A percentile compares a stretch with the other conserved stretches of the same genome.
Conservation (phyloP, 2,888 invertebrate genomes). For the Tachina fera region DNA sequence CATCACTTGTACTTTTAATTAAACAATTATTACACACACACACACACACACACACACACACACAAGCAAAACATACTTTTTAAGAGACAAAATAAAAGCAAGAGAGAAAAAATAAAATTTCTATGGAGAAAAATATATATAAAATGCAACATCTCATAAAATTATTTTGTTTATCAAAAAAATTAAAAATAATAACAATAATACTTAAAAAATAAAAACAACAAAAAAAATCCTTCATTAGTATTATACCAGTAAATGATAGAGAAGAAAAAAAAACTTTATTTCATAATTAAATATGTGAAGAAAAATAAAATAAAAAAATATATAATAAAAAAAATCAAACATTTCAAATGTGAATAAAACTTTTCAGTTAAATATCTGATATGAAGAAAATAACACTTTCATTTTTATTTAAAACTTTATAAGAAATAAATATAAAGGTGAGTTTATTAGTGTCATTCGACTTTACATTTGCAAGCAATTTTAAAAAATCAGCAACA, state of each 20-base stretch:
- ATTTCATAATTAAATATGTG: slow-evolving; percentile 63
- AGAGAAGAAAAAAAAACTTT: slow-evolving; percentile 43
- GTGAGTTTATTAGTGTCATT: background rate
- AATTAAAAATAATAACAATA: slow-evolving; percentile 21
- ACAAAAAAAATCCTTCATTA: slow-evolving; percentile 40
- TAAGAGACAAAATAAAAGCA: slow-evolving; percentile 38
- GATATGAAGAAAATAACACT: slow-evolving; percentile 51
- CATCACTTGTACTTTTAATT: slow-evolving; percentile 54
- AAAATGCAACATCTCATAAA: slow-evolving; percentile 26
- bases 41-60: slow-evolving; percentile 3
- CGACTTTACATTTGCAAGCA: too few species aligned
- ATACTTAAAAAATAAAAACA: slow-evolving; percentile 19
- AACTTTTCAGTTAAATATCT: slow-evolving; percentile 73
- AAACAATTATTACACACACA: slow-evolving; percentile 29
- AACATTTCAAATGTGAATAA: slow-evolving; percentile 73
- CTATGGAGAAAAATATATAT: slow-evolving; percentile 15
- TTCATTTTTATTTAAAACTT: slow-evolving; percentile 2
- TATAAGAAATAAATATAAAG: background rate
- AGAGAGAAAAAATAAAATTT: slow-evolving; percentile 53
- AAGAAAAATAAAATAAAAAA: slow-evolving; percentile 48
- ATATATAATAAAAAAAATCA: slow-evolving; percentile 36
- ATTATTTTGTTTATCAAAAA: slow-evolving; percentile 56
- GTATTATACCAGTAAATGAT: slow-evolving; percentile 53
- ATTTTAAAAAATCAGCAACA: too few species aligned
- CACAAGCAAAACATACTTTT: slow-evolving; percentile 38